Base-by-base conservation (phyloP, 2,888 invertebrate species). In the Brachyptera risi region DNA sequence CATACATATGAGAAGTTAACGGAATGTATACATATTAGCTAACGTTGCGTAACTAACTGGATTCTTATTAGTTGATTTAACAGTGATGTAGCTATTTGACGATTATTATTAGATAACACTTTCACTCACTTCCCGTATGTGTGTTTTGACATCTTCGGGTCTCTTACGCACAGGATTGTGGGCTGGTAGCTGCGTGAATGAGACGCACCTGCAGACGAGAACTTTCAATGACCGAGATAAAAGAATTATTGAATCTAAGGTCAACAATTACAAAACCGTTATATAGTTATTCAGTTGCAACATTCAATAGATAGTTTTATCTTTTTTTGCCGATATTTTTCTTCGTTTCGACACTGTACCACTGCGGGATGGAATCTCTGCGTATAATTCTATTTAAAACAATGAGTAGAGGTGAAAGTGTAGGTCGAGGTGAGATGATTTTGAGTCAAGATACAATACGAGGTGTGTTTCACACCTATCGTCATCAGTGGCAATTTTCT, bases 51-150 rank as follows among this genome's bases (percentile, higher is more conserved):
- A 54, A 54, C 54, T 11, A 37, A 54, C 54, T 21, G 54, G 54
- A 54, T 54, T 54, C 54, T 37, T 54, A 54, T 54, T 54, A 54
- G 35, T 35, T 31, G 31, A 54, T 35, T 54, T 35, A 54, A 31
- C 23, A 37, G 54, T 54, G 54, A 54, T 54, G 54, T 37, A 37
- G 54, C 35, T 54, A 23, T 54, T 54, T 54, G 21, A 19, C 37
- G 35, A 54, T 19, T 21, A 54, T 24, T 51, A 51, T 31, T 35
- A 23, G 24, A 23, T 54, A 54, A 54, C 37, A 54, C 54, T 54
- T 54, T 54, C 54, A 35, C 54, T 35, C 35, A 35, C 35, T 54
- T 37, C 37, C 35, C 54, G 54, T 47, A 24, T 47, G 21, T 47
- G 47, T 47, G 19, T 47, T n/a, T n/a, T 47, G 47, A 47, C 47